Base-by-base conservation (phyloP, 2,888 invertebrate species). In the Leptinotarsa tumamoca region DNA sequence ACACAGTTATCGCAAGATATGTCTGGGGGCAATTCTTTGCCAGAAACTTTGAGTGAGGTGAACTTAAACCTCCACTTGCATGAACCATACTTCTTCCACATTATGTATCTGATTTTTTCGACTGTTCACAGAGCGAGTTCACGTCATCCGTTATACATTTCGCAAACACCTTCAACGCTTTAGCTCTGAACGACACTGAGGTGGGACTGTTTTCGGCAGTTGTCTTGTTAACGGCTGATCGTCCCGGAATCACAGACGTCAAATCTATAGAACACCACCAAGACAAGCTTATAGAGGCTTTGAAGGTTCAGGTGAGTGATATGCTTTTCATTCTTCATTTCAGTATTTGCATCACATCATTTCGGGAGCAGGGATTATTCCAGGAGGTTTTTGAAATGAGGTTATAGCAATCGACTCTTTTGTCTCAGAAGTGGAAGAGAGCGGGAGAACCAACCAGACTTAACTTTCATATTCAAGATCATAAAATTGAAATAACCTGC, bases 101-200 rank as follows among this genome's bases (percentile, higher is more conserved):
- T 43, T 1, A 43, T 43, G 43, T 43, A 43, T 43, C 10, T 43
- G 43, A 54, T 50, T 5, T 18, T 67, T 74, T 27, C 63, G 56
- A 13, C 18, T 63, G 21, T 49, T 49, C 51, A 7, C 91, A 98
- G 98, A 90, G 91, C 72, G 94, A 95, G 80, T 97, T 98, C 87
- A 94, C 96, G 23, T 90, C 92, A 67, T 92, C 94, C n/a, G 89
- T 98, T 87, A 91, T 97, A 89, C 94, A 94, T 84, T 96, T 97
- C 88, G 92, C 95, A 76, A 93, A 91, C 87, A 92, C 92, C 70
- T 90, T 97, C 85, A 94, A 94, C 82, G 91, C 91, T 77, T 90
- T 97, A 84, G 92, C 94, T 77, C 89, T 98, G 86, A 94, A 94
- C 83, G 98, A 98, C 86, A 94, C 96, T 51, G 98, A 98, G 90